A percentile compares a stretch with the other conserved stretches of the same genome.
Conservation (phyloP, 1,140 invertebrate species). For the Cotesia typhae region DNA sequence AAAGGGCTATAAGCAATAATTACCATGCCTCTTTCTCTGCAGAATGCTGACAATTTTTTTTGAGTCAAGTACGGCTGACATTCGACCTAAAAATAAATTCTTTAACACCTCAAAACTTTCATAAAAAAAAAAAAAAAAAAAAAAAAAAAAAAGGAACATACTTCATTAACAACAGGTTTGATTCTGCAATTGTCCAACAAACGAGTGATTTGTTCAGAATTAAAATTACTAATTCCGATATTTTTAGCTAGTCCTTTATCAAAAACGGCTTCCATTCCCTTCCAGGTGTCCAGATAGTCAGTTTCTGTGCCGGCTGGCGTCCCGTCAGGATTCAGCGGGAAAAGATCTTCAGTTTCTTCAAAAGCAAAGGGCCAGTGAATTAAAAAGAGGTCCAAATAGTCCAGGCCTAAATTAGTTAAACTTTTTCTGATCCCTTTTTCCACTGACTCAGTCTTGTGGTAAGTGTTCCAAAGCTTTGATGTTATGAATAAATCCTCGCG, state of each 20-base stretch:
- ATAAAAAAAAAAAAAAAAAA: background rate
- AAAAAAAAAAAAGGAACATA: conserved; percentile 48
- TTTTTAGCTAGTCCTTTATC: conserved; percentile 75
- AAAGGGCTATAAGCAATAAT: conserved; percentile 79
- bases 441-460: conserved; percentile 62
- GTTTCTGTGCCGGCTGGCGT: conserved; percentile 61
- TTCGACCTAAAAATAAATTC: conserved; percentile 67
- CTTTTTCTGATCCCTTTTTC: conserved; percentile 68
- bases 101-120: no score
- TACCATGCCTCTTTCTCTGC: conserved; percentile 68
- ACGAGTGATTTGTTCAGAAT: conserved; percentile 78
- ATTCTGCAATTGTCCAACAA: conserved; percentile 73
- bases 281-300: conserved; percentile 77
- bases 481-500: conserved; percentile 81
- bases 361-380: conserved; percentile 82
- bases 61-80: conserved; percentile 79
- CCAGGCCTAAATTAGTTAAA: conserved; percentile 72
- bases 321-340: conserved; percentile 61
- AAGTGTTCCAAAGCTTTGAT: conserved; percentile 70
- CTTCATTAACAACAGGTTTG: conserved; percentile 82
- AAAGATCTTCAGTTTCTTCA: conserved; percentile 61
- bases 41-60: conserved; percentile 72
- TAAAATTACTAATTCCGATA: conserved; percentile 92
- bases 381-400: conserved; percentile 81
- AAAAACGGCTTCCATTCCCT: conserved; percentile 77